phyloP scores from a whole-genome alignment of 2,888 invertebrate genomes.

The Dioctria linearis region DNA sequence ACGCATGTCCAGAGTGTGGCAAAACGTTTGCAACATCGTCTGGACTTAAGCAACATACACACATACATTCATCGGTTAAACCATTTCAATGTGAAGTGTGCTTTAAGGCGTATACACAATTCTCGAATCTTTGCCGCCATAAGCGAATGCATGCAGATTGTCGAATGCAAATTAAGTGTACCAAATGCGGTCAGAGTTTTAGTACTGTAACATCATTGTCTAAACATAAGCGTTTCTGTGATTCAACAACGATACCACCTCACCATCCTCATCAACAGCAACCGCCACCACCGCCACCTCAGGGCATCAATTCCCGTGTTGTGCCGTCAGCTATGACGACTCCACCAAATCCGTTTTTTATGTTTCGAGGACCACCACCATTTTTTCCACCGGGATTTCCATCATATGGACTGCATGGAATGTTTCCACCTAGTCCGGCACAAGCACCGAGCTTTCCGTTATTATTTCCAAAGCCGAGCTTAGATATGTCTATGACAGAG shows the following conservation, averaged over 20 bases:
- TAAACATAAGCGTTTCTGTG: constrained; percentile 97
- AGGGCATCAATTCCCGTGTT: constrained; percentile 43
- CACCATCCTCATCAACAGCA: constrained; percentile 63
- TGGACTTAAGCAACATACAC: constrained; percentile 98
- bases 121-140: constrained; percentile 99
- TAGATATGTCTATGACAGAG: constrained; percentile 72
- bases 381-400: constrained; percentile 79
- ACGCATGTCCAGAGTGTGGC: constrained; percentile 98
- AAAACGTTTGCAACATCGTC: constrained; percentile 98
- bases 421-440: constrained; percentile 74
- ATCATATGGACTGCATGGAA: constrained; percentile 74
- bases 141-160: constrained; percentile 99
- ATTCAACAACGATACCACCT: constrained; percentile 76
- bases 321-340: constrained; percentile 70
- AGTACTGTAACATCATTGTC: constrained; percentile 91
- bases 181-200: constrained; percentile 94
- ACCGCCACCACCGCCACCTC: constrained; percentile 62
- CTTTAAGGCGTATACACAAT: constrained; percentile 98
- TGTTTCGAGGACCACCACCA: constrained; percentile 79
- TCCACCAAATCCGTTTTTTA: constrained; percentile 78
- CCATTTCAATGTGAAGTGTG: constrained; percentile 98
- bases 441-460: constrained; percentile 72
- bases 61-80: constrained; percentile 98
- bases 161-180: constrained; percentile 93
- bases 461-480: constrained; percentile 74